Conservation (phyloP, 2,797 vertebrate genomes). For the Phrynocephalus vlangalii region DNA sequence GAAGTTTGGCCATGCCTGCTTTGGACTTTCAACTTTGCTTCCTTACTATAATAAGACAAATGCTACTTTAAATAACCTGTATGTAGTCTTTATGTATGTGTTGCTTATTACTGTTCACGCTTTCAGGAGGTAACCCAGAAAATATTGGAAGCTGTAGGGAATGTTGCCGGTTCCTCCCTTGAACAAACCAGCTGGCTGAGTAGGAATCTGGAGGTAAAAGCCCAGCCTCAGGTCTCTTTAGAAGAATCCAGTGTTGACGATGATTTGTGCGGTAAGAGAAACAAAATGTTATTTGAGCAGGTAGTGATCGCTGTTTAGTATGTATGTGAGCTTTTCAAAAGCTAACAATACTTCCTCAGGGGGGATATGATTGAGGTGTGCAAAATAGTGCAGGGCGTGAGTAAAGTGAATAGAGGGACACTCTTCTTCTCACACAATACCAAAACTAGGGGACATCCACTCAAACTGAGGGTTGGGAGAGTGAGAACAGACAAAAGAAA, state of each 20-base stretch:
- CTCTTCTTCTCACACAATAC: too few species aligned
- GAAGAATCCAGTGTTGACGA: slow-evolving; percentile 86
- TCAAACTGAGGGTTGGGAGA: too few species aligned
- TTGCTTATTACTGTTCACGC: neutral
- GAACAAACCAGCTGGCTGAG: slow-evolving; percentile 99
- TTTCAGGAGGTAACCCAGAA: slow-evolving; percentile 94
- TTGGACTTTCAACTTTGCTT: neutral
- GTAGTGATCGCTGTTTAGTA: neutral
- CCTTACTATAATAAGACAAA: slow-evolving; percentile 2
- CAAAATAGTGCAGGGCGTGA: too few species aligned
- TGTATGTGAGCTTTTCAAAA: neutral
- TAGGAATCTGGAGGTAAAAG: slow-evolving; percentile 96
- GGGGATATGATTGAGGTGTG: too few species aligned
- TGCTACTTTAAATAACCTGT: neutral
- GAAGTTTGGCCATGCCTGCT: too few species aligned
- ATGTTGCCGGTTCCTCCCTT: slow-evolving; percentile 92
- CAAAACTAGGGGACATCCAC: too few species aligned
- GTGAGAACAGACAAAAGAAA: too few species aligned
- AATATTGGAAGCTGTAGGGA: slow-evolving; percentile 92
- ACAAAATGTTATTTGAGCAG: neutral
- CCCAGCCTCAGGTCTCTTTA: slow-evolving; percentile 89
- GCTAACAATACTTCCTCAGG: neutral
- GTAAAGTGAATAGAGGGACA: too few species aligned
- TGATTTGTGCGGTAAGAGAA: slow-evolving; percentile 79
- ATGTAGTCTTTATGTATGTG: neutral